Percentiles rank a stretch among this genome's conserved stretches.
phyloP scores from a whole-genome alignment of 2,888 invertebrate genomes.

The Micoletzkya japonica region DNA sequence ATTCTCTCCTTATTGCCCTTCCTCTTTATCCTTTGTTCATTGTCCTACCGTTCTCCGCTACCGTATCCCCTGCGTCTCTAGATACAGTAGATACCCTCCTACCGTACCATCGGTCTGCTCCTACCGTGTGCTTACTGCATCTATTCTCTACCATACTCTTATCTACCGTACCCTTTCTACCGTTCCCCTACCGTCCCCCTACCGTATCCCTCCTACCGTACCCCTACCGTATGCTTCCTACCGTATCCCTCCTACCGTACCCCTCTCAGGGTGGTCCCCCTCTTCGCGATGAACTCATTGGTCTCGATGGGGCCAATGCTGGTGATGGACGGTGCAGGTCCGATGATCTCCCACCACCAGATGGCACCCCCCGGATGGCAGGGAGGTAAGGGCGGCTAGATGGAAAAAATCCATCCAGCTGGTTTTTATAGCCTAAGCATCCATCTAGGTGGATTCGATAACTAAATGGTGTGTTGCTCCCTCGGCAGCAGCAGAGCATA shows the following conservation, averaged over 20 bases:
- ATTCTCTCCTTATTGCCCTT: too few species aligned
- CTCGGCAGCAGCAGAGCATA: background rate
- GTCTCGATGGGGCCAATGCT: slow-evolving; percentile 47
- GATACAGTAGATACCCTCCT: too few species aligned
- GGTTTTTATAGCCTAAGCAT: slow-evolving; percentile 1
- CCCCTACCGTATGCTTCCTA: background rate
- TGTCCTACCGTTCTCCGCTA: too few species aligned
- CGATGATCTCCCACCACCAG: slow-evolving; percentile 17
- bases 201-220: too few species aligned
- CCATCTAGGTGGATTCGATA: slow-evolving; percentile 1
- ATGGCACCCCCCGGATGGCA: slow-evolving; percentile 8
- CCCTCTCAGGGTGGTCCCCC: background rate
- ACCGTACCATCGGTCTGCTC: too few species aligned
- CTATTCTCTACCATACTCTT: background rate
- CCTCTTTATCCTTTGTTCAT: too few species aligned
- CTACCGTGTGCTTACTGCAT: too few species aligned
- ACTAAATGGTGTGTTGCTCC: background rate
- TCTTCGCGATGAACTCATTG: slow-evolving; percentile 41
- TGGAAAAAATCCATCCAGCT: too few species aligned
- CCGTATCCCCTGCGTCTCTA: too few species aligned
- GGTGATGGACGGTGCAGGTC: slow-evolving; percentile 42
- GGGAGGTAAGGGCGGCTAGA: too few species aligned
- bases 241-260: background rate
- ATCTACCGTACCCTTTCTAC: too few species aligned
- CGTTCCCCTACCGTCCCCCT: too few species aligned